phyloP scores from a whole-genome alignment of 2,888 invertebrate species.

The Cistogaster globosa region DNA sequence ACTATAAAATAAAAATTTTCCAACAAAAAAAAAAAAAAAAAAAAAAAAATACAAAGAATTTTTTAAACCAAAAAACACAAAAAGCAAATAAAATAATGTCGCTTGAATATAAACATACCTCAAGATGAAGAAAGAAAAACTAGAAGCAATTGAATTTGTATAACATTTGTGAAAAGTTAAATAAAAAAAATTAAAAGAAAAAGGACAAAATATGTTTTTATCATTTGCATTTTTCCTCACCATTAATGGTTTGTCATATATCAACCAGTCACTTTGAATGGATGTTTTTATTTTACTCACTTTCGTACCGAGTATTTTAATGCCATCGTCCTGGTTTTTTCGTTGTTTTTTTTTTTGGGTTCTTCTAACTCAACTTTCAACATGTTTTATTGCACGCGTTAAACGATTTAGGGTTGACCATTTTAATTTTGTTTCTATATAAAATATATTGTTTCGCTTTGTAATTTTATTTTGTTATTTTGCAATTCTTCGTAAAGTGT shows the following conservation, averaged over 20 bases:
- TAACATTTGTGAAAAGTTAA: conserved; percentile 47
- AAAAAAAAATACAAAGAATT: not conserved
- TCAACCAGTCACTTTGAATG: conserved; percentile 35
- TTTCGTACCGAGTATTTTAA: not conserved
- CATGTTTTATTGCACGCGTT: conserved; percentile 62
- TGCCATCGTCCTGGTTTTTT: not conserved
- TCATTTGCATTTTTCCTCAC: conserved; percentile 2
- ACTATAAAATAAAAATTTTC: conserved; percentile 18
- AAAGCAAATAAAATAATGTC: conserved; percentile 13
- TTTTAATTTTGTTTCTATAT: conserved; percentile 21
- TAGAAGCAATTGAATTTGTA: conserved; percentile 53
- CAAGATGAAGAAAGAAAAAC: not conserved
- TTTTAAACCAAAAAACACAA: conserved; percentile 3
- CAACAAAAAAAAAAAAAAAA: not conserved
- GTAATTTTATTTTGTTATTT: conserved; percentile 46
- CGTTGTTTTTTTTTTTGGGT: not conserved
- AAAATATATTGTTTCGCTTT: conserved; percentile 13
- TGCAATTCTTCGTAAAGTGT: not conserved
- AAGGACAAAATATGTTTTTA: conserved; percentile 50
- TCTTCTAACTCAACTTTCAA: conserved; percentile 50
- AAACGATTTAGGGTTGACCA: conserved; percentile 56
- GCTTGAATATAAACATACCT: conserved; percentile 1
- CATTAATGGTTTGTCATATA: conserved; percentile 51
- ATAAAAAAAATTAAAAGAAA: conserved; percentile 27
- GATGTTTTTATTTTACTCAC: not conserved